Base-by-base conservation (phyloP, 1,140 invertebrate species). In the Papilio polytes region DNA sequence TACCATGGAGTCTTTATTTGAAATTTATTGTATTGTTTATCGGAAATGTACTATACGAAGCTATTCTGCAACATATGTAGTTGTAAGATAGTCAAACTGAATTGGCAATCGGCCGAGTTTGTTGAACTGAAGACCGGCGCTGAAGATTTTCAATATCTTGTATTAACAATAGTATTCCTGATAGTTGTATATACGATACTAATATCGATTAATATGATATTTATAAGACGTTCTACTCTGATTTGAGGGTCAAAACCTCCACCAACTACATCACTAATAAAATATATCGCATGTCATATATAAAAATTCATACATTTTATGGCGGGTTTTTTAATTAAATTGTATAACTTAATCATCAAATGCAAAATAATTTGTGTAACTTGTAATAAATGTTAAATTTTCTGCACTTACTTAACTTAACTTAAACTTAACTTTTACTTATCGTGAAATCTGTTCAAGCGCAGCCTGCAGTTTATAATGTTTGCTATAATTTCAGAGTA, bases 401-500 rank as follows among this genome's bases (percentile, higher is more conserved):
- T 0, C 46, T 12, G 13, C 13, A 48, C 46, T 48, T n/a, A n/a
- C n/a, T n/a, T n/a, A n/a, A n/a, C n/a, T n/a, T n/a, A n/a, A n/a
- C n/a, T n/a, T n/a, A n/a, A n/a, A n/a, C n/a, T n/a, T 31, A 66
- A 66, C 63, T 66, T 66, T 66, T 31, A 1, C 63, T 70, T 70
- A 70, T 70, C 26, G 22, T 36, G 36, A 46, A 46, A 74, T 74
- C 72, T 13, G 63, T 70, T 70, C 44, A 41, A 76, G 46, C 12
- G 31, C 46, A 20, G 22, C n/a, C 10, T 18, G 20, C 44, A 26
- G 3, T 74, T 74, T 74, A 76, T 76, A 76, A 76, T 76, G 74
- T 76, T 48, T 51, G 74, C 74, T 53, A 76, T 76, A 15, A 51
- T 76, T 76, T 76, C 9, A 26, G 74, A 22, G 46, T 76, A 76